Conservation (phyloP, 2,797 vertebrate genomes). For the Schizopygopsis malacanthus region DNA sequence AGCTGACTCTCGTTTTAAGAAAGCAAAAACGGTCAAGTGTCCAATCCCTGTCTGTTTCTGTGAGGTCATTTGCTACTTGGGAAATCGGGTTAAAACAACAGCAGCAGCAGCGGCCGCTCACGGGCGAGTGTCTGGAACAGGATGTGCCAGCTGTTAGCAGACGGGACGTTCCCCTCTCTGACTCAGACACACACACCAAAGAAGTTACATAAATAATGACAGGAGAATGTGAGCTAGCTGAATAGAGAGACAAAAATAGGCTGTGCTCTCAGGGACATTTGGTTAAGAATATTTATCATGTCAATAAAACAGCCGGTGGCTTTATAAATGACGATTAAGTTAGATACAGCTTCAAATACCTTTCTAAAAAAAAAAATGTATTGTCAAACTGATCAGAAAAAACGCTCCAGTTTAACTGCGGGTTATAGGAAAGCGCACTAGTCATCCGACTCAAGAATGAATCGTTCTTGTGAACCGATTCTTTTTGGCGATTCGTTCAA, state of each 20-base stretch:
- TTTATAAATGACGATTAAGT: neutral
- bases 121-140: neutral
- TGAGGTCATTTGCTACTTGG: constrained; percentile 5
- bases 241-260: constrained; percentile 44
- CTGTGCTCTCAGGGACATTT: constrained; percentile 46
- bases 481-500: neutral
- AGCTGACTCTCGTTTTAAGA: constrained; percentile 55
- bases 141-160: constrained; percentile 8
- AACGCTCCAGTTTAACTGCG: neutral
- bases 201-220: constrained; percentile 16
- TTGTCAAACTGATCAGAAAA: neutral
- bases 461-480: neutral
- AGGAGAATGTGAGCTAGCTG: neutral
- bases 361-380: neutral
- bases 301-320: neutral
- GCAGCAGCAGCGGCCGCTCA: neutral
- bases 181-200: constrained; percentile 57
- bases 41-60: neutral
- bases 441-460: neutral
- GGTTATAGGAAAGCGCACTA: neutral
- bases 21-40: constrained; percentile 31
- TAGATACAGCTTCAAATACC: neutral
- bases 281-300: constrained; percentile 41
- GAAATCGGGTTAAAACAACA: neutral
- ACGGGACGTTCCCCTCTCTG: neutral